Percentiles rank a stretch among this genome's conserved stretches.
Conservation (phyloP, 2,888 invertebrate genomes). For the Sphecodes monilicornis region DNA sequence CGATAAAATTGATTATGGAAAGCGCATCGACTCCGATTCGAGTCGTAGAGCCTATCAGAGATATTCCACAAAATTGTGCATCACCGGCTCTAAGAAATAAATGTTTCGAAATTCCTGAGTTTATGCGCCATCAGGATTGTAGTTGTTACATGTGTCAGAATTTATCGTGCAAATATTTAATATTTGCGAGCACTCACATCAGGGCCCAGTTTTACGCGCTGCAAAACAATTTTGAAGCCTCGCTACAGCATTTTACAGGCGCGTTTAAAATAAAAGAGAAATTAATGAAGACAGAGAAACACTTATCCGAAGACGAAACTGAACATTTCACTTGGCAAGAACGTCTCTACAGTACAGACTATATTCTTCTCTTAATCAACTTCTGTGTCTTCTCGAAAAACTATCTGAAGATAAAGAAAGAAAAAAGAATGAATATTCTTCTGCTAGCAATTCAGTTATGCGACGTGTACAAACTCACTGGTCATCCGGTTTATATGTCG, state of each 20-base stretch:
- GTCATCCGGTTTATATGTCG: conserved; percentile 74
- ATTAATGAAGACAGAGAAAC: conserved; percentile 54
- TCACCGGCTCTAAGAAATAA: conserved; percentile 77
- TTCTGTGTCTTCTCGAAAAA: conserved; percentile 73
- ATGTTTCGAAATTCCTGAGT: conserved; percentile 74
- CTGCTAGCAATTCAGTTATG: conserved; percentile 71
- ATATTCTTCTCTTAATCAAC: conserved; percentile 75
- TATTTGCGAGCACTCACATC: conserved; percentile 75
- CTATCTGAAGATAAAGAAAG: conserved; percentile 33
- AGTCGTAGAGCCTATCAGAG: conserved; percentile 60
- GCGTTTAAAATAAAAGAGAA: conserved; percentile 73
- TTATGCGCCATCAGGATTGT: conserved; percentile 75
- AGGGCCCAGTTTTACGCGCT: conserved; percentile 79
- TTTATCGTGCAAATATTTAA: conserved; percentile 75
- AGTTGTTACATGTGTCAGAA: conserved; percentile 79
- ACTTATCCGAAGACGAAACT: background rate
- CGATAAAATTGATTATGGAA: conserved; percentile 13
- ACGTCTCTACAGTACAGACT: conserved; percentile 73
- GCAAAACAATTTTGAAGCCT: conserved; percentile 66
- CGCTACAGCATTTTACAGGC: conserved; percentile 77
- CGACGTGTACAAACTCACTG: conserved; percentile 67
- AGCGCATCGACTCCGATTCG: conserved; percentile 41
- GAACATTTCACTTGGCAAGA: conserved; percentile 60
- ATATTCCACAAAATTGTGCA: conserved; percentile 66
- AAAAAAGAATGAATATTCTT: conserved; percentile 64